Base-by-base conservation (phyloP, 2,797 vertebrate genomes). In the Tokudaia muenninki region DNA sequence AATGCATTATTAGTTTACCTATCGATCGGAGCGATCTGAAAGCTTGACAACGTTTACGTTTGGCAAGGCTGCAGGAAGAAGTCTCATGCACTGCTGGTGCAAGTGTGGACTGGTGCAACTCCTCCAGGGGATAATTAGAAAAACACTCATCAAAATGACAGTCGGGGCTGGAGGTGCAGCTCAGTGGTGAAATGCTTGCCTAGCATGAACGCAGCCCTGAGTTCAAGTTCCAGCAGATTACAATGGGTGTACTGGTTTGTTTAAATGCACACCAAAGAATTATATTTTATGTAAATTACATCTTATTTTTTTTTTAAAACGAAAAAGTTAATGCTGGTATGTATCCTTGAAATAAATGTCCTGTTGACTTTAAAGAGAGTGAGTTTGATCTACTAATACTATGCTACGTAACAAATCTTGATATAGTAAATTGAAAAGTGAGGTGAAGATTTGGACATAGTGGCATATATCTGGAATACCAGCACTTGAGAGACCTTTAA, bases 271-370 rank as follows among this genome's bases (percentile, higher is more conserved):
- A 52, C n/a, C 72, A 31, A 61, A 90, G 90, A 86, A 29, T 44
- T 17, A 50, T 37, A 75, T 67, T 70, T 63, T 77, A 63, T 93
- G 57, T 90, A 96, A 94, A 86, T 82, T 82, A 93, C 89, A 74
- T 26, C 26, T 70, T 34, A n/a, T 70, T 72, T 83, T 94, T 70
- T 83, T 94, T 92, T 63, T 12, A 59, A 57, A 94, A 26, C 34
- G 41, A 74, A 77, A 91, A 81, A 41, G n/a, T 80, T 81, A 72
- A 37, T 72, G 34, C 50, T 6, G 0, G 65, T 87, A 22, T 72
- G 65, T 87, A 22, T 72, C 34, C 17, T 93, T 84, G 61, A 80
- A 87, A 59, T 80, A 93, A 93, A 93, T 77, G 79, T 24, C 70
- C 37, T 67, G 80, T n/a, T 88, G 34, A 75, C 57, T 92, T 37